These are phyloP conservation scores for Bradysia coprophila DNA, from an alignment of 1,140 invertebrate genomes.

Conservation along the genomic window DNA sequence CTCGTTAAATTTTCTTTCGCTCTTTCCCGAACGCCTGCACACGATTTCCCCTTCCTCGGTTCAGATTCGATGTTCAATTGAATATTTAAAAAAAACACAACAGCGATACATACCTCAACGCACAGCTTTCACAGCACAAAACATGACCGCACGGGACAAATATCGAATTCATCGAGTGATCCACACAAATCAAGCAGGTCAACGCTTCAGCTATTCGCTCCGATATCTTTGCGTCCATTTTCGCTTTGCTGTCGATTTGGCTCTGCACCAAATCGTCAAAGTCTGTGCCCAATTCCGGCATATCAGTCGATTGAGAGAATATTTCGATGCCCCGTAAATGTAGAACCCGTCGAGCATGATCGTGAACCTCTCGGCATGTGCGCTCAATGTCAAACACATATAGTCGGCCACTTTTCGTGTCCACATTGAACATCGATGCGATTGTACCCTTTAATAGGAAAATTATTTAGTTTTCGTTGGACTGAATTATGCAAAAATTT, in stretches of 20 bases:
- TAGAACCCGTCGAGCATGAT: conserved; percentile 57
- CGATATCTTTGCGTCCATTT: not conserved
- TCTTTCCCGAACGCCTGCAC: too few species aligned
- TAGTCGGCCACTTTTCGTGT: conserved; percentile 65
- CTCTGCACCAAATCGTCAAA: not conserved
- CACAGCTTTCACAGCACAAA: conserved; percentile 54
- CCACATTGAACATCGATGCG: conserved; percentile 77
- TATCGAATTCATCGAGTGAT: conserved; percentile 55
- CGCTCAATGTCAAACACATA: conserved; percentile 78
- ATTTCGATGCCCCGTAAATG: conserved; percentile 31
- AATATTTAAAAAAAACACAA: not conserved
- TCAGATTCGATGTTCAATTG: too few species aligned
- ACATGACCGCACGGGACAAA: conserved; percentile 69
- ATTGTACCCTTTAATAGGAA: conserved; percentile 49
- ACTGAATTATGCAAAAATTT: not conserved
- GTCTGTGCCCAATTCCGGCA: not conserved
- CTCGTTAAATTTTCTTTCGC: too few species aligned
- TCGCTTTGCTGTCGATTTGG: not conserved
- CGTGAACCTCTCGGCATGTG: conserved; percentile 73
- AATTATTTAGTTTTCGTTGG: conserved; percentile 1
- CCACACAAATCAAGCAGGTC: conserved; percentile 70
- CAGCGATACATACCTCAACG: conserved; percentile 25
- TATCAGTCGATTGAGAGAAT: not conserved
- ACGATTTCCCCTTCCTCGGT: too few species aligned
- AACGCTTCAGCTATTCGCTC: conserved; percentile 43